phyloP scores from a whole-genome alignment of 2,113 vertebrate genomes.

The Phocoena phocoena region DNA sequence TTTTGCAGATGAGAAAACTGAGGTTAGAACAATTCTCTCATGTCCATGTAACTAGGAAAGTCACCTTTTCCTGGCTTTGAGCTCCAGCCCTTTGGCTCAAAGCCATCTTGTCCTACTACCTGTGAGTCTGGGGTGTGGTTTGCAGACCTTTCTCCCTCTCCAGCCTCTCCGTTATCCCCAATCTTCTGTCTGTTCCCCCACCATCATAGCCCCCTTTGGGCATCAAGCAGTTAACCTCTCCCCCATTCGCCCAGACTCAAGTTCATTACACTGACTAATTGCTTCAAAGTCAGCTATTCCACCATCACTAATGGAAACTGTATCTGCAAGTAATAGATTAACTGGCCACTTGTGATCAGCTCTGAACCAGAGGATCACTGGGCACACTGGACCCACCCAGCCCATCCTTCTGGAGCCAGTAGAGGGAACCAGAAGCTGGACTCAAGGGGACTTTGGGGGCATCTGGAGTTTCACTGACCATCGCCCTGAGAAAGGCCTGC shows the following conservation, averaged over 20 bases:
- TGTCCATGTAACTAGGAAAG: neutral
- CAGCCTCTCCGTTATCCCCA: neutral
- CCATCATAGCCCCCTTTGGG: accelerated
- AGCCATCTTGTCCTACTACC: neutral
- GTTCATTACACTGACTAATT: constrained; percentile 80
- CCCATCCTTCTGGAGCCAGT: neutral
- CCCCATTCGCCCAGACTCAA: constrained; percentile 41
- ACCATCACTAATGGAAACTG: constrained; percentile 69
- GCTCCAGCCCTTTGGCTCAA: neutral
- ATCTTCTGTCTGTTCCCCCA: neutral
- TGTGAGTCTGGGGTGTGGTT: accelerated
- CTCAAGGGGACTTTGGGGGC: neutral
- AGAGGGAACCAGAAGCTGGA: neutral
- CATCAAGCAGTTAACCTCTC: constrained; percentile 58
- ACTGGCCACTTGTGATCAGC: constrained; percentile 27
- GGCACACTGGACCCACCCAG: neutral
- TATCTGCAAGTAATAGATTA: constrained; percentile 67
- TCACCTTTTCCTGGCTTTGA: neutral
- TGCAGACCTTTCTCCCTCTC: accelerated
- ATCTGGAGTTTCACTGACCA: neutral
- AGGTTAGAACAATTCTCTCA: neutral
- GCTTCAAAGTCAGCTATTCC: constrained; percentile 70
- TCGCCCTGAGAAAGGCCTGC: neutral
- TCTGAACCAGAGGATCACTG: neutral
- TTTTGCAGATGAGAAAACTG: neutral